A percentile compares a stretch with the other conserved stretches of the same genome.
These are phyloP conservation scores for Plebejus anna DNA, from an alignment of 2,888 invertebrate genomes.

Conservation along the genomic window DNA sequence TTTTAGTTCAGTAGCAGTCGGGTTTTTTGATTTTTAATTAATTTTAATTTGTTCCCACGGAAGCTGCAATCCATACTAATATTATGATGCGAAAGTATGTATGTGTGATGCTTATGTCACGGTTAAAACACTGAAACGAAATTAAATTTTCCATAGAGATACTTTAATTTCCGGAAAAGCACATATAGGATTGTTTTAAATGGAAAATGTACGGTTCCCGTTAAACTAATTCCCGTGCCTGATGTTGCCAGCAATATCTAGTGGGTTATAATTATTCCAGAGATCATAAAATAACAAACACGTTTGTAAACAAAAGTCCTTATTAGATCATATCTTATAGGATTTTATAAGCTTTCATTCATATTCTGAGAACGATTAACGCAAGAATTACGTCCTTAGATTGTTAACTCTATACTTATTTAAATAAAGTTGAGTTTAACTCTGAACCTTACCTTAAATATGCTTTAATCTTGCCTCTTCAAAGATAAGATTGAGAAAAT, in stretches of 20 bases:
- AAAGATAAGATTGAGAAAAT: conserved; percentile 17
- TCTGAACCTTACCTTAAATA: not conserved
- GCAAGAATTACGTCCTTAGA: not conserved
- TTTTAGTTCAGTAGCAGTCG: too few relatives aligned
- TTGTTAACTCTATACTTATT: not conserved
- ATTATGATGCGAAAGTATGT: not conserved
- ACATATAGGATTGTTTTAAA: not conserved
- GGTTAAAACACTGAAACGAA: not conserved
- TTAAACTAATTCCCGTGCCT: not conserved
- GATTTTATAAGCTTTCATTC: not conserved
- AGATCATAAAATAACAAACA: not conserved
- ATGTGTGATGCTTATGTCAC: too few relatives aligned
- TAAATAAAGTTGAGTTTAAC: not conserved
- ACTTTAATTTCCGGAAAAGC: too few relatives aligned
- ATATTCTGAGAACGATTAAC: not conserved
- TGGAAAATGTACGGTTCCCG: not conserved
- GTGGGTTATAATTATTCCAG: not conserved
- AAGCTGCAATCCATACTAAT: not conserved
- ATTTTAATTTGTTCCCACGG: not conserved
- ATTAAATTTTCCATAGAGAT: too few relatives aligned
- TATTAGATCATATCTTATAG: not conserved
- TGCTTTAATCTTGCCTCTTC: not conserved
- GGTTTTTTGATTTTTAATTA: not conserved
- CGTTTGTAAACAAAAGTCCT: not conserved
- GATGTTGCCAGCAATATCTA: not conserved